Base-by-base conservation (phyloP, 2,888 invertebrate species). In the Epicampocera succincta region DNA sequence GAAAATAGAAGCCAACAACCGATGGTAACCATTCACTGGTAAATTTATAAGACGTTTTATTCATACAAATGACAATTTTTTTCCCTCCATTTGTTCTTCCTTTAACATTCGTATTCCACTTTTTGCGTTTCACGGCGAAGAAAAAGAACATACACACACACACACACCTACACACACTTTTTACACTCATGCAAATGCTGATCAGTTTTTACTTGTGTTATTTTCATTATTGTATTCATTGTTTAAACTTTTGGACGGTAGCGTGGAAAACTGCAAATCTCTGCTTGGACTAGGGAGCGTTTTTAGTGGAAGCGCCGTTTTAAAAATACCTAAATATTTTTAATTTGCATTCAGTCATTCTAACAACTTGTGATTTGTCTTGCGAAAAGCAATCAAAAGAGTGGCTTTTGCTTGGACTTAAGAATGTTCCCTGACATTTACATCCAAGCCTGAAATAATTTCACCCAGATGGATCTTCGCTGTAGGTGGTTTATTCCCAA, bases 1-100 rank as follows among this genome's bases (percentile, higher is more conserved):
- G 29, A 50, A 4, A 13, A 13, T 19, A 44, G 25, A 61, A 60
- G 58, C 52, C 46, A 65, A 60, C 46, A 65, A 60, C 73, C 69
- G 71, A 69, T 78, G 73, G 65, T 61, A 69, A 46, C 40, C 56
- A 63, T 58, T 63, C 72, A 61, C 66, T 44, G 65, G 65, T 58
- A 66, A 11, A 78, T 78, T 63, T 65, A 33, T 54, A 74, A 56
- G 38, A 72, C 44, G 13, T 52, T 72, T 52, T 66, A 72, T 68
- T 68, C 46, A 60, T 38, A 72, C 46, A 42, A 73, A 48, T 68
- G 60, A 58, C 60, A 72, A 78, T 72, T 54, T 44, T 65, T 65
- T 69, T 13, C 25, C 17, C 25, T 40, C 11, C 8, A n/a, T 15
- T 52, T 46, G 2, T 17, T 40, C n/a, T 44, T 29, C 19, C 44